phyloP scores from a whole-genome alignment of 2,113 vertebrate species.

The Sceloporus tristichus region DNA sequence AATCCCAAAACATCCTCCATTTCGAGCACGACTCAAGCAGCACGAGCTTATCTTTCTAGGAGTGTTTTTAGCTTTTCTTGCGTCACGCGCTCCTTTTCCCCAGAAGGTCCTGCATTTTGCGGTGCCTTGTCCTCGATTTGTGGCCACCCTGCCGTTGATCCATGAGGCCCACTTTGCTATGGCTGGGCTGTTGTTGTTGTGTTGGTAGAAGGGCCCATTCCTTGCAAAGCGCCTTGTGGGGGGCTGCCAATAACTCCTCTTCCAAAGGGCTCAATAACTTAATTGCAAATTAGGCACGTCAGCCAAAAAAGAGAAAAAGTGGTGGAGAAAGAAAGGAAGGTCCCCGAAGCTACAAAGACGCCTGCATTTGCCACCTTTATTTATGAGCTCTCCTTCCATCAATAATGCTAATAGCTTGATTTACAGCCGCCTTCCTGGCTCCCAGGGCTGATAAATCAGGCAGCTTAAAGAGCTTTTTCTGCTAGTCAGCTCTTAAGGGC shows the following conservation, averaged over 20 bases:
- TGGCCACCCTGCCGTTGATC: no score
- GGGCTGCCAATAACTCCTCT: rapidly evolving
- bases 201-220: neutral
- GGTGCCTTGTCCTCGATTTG: no score
- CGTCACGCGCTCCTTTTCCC: no score
- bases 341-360: neutral
- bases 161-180: no score
- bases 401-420: slow-evolving; percentile 28
- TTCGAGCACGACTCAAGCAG: no score
- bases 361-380: slow-evolving; percentile 13
- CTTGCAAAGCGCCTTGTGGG: rapidly evolving
- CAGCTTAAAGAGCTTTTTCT: slow-evolving; percentile 40
- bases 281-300: neutral
- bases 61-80: no score
- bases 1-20: no score
- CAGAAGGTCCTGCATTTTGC: no score
- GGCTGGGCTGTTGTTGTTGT: neutral
- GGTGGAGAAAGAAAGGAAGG: slow-evolving; percentile 26
- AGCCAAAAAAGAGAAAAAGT: slow-evolving; percentile 2
- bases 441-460: slow-evolving; percentile 31
- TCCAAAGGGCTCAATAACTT: rapidly evolving
- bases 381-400: slow-evolving; percentile 17
- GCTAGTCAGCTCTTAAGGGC: slow-evolving; percentile 56
- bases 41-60: no score
- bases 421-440: slow-evolving; percentile 11